Evolutionary conservation across 2,113 vertebrate species (phyloP).

Genomic region (Brachyhypopomus occidentalis): DNA sequence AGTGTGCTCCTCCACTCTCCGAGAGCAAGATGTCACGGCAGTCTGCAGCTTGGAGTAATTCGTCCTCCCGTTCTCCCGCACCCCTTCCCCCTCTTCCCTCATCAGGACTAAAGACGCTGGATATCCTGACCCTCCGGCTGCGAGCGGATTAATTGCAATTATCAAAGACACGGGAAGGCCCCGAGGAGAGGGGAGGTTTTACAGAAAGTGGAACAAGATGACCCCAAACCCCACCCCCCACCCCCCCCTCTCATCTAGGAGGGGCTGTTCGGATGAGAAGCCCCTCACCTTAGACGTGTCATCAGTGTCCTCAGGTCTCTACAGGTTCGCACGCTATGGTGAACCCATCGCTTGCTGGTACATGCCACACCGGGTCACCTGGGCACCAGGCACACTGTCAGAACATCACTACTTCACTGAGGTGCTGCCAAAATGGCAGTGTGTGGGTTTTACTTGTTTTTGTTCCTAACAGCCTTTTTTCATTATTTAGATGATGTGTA

Average conservation of each 20-base stretch:
- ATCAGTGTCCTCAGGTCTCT: too few relatives aligned
- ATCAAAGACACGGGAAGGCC: slow-evolving; percentile 41
- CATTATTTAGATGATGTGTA: background rate
- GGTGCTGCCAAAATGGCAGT: too few relatives aligned
- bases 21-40: slow-evolving; percentile 25
- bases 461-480: too few relatives aligned
- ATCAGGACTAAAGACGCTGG: slow-evolving; percentile 34
- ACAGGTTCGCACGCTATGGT: too few relatives aligned
- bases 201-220: slow-evolving; percentile 52
- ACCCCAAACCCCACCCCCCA: background rate
- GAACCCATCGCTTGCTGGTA: too few relatives aligned
- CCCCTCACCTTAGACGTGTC: background rate
- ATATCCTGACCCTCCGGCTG: slow-evolving; percentile 36
- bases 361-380: too few relatives aligned
- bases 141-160: slow-evolving; percentile 42
- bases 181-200: slow-evolving; percentile 36
- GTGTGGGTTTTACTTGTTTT: too few relatives aligned
- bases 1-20: slow-evolving; percentile 17
- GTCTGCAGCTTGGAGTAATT: slow-evolving; percentile 55
- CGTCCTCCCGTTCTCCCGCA: slow-evolving; percentile 25
- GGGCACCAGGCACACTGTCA: too few relatives aligned
- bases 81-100: slow-evolving; percentile 1
- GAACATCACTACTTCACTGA: too few relatives aligned
- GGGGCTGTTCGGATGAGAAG: background rate
- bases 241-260: too few relatives aligned